These are phyloP conservation scores for Drosophila pandora DNA, from an alignment of 1,140 invertebrate genomes.

Conservation along the genomic window DNA sequence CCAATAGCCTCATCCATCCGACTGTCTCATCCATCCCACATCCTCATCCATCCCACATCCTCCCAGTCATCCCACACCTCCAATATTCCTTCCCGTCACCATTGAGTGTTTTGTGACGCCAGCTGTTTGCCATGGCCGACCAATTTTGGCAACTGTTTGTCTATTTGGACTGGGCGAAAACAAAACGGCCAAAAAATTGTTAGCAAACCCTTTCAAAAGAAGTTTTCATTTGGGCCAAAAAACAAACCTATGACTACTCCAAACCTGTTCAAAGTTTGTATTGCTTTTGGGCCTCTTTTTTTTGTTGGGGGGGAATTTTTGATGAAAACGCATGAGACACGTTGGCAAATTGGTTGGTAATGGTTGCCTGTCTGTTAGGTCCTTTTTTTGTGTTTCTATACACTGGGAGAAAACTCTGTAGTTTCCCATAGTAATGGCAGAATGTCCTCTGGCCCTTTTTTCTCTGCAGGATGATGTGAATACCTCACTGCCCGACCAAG, in stretches of 20 bases:
- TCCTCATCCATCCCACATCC: background rate
- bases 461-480: slow-evolving; percentile 84
- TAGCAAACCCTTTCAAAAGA: slow-evolving; percentile 38
- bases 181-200: slow-evolving; percentile 21
- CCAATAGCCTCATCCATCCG: background rate
- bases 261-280: slow-evolving; percentile 40
- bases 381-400: background rate
- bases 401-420: background rate
- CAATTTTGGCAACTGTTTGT: slow-evolving; percentile 80
- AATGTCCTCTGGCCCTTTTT: no score
- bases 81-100: background rate
- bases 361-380: slow-evolving; percentile 20
- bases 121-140: slow-evolving; percentile 66
- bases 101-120: slow-evolving; percentile 44
- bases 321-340: slow-evolving; percentile 64
- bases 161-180: slow-evolving; percentile 46
- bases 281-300: slow-evolving; percentile 1
- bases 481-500: slow-evolving; percentile 87
- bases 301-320: slow-evolving; percentile 44
- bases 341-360: slow-evolving; percentile 64
- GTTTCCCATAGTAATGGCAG: no score
- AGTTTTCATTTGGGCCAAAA: slow-evolving; percentile 59
- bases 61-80: background rate
- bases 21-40: background rate
- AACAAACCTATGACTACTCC: slow-evolving; percentile 45